Evolutionary conservation across 2,888 invertebrate species (phyloP).

Genomic region (Drosophila merina): DNA sequence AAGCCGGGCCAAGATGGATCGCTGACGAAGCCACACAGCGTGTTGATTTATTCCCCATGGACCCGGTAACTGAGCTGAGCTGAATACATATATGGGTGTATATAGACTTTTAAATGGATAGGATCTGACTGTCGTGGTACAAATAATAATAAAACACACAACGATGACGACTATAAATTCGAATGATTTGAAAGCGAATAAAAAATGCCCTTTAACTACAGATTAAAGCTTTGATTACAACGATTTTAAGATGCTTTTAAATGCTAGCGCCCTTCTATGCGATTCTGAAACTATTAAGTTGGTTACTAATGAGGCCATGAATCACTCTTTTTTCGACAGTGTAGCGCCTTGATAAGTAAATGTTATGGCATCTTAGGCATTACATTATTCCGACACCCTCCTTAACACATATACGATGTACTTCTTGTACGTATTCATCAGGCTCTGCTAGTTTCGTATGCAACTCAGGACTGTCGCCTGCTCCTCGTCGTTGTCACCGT

Average conservation of each 20-base stretch:
- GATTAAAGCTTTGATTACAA: constrained; percentile 17
- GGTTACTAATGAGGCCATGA: background rate
- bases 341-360: constrained; percentile 41
- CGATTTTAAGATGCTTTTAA: constrained; percentile 2
- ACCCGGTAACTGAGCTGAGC: constrained; percentile 45
- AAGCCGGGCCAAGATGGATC: constrained; percentile 60
- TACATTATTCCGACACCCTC: constrained; percentile 43
- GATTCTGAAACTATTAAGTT: constrained; percentile 1
- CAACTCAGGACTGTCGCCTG: constrained; percentile 79
- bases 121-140: constrained; percentile 49
- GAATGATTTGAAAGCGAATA: constrained; percentile 39
- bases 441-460: constrained; percentile 68
- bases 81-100: constrained; percentile 34
- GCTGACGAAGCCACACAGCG: constrained; percentile 80
- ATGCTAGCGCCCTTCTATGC: background rate
- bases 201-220: constrained; percentile 32
- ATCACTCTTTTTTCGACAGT: constrained; percentile 17
- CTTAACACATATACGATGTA: constrained; percentile 19
- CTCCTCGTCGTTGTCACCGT: constrained; percentile 75
- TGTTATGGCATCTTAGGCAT: constrained; percentile 36
- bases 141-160: constrained; percentile 50
- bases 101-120: constrained; percentile 42
- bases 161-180: constrained; percentile 45
- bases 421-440: constrained; percentile 42
- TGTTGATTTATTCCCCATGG: constrained; percentile 82